These are phyloP conservation scores for Galerucella pusilla DNA, from an alignment of 2,888 invertebrate species.

Conservation along the genomic window DNA sequence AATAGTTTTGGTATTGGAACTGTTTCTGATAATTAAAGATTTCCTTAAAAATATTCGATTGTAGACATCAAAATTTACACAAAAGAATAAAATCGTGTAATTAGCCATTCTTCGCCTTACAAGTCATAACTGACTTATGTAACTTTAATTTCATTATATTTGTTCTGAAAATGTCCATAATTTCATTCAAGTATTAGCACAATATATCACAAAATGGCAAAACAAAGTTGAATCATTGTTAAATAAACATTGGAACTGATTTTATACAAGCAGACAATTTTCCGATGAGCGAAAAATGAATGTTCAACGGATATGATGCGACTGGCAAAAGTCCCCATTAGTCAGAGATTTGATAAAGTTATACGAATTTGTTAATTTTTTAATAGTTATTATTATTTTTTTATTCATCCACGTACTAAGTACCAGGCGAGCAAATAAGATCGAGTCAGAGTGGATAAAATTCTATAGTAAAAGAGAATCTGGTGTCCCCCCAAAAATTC, in stretches of 20 bases:
- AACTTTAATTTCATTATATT: conserved; percentile 1
- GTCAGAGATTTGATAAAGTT: neutral
- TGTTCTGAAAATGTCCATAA: conserved; percentile 3
- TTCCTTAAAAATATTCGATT: neutral
- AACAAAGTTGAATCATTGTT: neutral
- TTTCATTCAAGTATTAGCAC: neutral
- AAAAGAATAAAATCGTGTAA: neutral
- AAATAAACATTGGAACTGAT: neutral
- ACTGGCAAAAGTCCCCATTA: neutral
- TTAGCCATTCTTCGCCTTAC: neutral
- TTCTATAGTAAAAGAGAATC: too few species aligned
- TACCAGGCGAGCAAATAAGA: too few species aligned
- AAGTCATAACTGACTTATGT: conserved; percentile 11
- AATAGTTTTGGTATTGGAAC: too few species aligned
- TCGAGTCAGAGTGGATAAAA: too few species aligned
- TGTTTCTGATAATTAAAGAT: too few species aligned
- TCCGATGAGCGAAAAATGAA: neutral
- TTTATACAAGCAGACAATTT: neutral
- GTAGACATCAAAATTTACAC: neutral
- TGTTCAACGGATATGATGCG: neutral
- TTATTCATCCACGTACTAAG: too few species aligned
- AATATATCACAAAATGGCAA: neutral
- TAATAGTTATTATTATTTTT: neutral
- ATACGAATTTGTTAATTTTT: neutral
- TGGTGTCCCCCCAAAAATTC: too few species aligned